Evolutionary conservation across 2,888 invertebrate genomes (phyloP), one percentile per base, ranked within the genome.

Genomic region (Pycnomerus fuliginosus): DNA sequence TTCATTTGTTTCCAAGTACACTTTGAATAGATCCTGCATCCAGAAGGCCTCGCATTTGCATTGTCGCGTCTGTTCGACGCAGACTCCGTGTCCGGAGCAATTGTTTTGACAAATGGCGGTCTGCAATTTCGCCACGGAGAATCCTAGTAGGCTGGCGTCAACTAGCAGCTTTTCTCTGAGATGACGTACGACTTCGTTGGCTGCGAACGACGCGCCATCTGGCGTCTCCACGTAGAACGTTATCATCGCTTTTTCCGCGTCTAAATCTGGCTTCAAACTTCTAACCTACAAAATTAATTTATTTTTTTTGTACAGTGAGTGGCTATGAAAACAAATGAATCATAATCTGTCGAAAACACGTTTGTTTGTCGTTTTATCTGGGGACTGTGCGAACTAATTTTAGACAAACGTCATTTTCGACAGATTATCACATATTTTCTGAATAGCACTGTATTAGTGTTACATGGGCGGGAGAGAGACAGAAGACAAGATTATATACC

Each of bases 1-100:
- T 25, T 63, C 65, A n/a, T 60, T 60, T 0, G 49, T 51, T 12
- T 61, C 55, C 30, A 70, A 56, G 43, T 71, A 72, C 3, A 65
- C 57, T 50, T 67, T 68, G 38, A 71, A 69, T 56, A 67, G 45
- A 45, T 71, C 66, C 56, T 91, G 87, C 92, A 95, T 95, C 96
- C 96, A 96, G 76, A 95, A 95, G 12, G 93, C 89, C 73, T 95
- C 92, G 72, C 95, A 96, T 60, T 88, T 79, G 65, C 95, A 96
- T 39, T 83, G 79, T 58, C 94, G 80, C 3, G 89, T 83, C 56
- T 85, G 82, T 64, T 86, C 85, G 69, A 92, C 86, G 74, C 96
- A 96, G 20, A 80, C 79, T 36, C 96, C 96, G 72, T 96, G 95
- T 29, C 87, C 87, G 23, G 94, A 94, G 74, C 96, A 96, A 70